Conservation (phyloP, 1,140 invertebrate species). For the Cataglyphis hispanica region DNA sequence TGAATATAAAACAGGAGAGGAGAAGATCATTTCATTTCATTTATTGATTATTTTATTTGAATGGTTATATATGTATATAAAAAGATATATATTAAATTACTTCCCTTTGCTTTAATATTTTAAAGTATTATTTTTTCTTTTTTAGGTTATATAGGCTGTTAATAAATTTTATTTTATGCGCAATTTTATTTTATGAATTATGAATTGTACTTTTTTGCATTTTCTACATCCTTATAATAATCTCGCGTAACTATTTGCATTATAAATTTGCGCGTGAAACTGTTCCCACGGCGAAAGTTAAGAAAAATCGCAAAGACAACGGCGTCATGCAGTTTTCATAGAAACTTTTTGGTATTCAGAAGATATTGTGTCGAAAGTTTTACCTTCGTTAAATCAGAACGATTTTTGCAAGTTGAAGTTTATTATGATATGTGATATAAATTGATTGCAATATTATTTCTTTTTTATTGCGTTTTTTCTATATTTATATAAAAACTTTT, state of each 20-base stretch:
- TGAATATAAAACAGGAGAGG: too few relatives aligned
- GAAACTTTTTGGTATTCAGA: constrained; percentile 21
- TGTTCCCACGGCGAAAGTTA: constrained; percentile 35
- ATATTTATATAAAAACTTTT: neutral
- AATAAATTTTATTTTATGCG: too few relatives aligned
- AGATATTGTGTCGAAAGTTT: constrained; percentile 30
- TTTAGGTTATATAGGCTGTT: too few relatives aligned
- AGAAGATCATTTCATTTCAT: too few relatives aligned
- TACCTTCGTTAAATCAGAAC: neutral
- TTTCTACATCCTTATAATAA: neutral
- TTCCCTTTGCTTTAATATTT: too few relatives aligned
- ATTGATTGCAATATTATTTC: neutral
- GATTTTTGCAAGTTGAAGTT: neutral
- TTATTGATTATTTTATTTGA: too few relatives aligned
- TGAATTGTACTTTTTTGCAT: neutral
- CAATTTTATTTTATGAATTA: too few relatives aligned
- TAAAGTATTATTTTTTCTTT: too few relatives aligned
- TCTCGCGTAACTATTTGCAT: neutral
- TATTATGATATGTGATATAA: neutral
- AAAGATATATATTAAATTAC: too few relatives aligned
- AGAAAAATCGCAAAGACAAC: constrained; percentile 46
- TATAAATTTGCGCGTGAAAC: constrained; percentile 30
- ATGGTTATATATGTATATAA: too few relatives aligned
- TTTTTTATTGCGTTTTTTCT: neutral
- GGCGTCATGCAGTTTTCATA: constrained; percentile 8